Evolutionary conservation across 1,140 invertebrate species (phyloP), one percentile per base, ranked within the genome.

Genomic region (Neuroterus valhalla): DNA sequence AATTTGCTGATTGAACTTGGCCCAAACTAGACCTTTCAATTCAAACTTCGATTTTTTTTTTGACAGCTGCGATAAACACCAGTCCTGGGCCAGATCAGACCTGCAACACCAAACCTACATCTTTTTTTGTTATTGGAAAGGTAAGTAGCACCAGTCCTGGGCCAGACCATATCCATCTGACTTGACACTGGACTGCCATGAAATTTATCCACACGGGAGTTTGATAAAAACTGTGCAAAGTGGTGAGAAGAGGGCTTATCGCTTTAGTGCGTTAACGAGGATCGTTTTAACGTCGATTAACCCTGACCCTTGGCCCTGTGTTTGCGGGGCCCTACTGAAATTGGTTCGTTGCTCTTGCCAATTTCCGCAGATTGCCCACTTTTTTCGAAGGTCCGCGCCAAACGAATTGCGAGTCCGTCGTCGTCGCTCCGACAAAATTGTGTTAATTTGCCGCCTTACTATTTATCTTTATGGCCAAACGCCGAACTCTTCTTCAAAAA

Each of bases 201-300:
- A n/a, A n/a, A n/a, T n/a, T n/a, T n/a, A n/a, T n/a, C n/a, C n/a
- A n/a, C n/a, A n/a, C n/a, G n/a, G n/a, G n/a, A 21, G 43, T 21
- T 69, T 48, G 21, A 46, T 45, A 45, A 68, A 55, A 21, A 46
- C 77, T 77, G 77, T 81, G 77, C 67, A 45, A 79, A 79, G 46
- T 66, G 73, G 71, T 72, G 52, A 38, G 26, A 15, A 14, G 0
- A 12, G 3, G 55, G 55, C 0, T 62, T 62, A 38, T 85, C 81
- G 80, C 70, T 79, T 81, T 67, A 71, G 76, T 82, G 85, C 87
- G 87, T 88, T 89, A 89, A 89, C 88, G 87, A 89, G 87, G 78
- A 84, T 88, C 87, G 79, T 85, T 88, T 89, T 86, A 87, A 85
- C 85, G 84, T 77, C 86, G 87, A 89, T 89, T 89, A 89, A 88